These are phyloP conservation scores for Chiroxiphia lanceolata DNA, from an alignment of 2,797 vertebrate genomes.

Conservation along the genomic window DNA sequence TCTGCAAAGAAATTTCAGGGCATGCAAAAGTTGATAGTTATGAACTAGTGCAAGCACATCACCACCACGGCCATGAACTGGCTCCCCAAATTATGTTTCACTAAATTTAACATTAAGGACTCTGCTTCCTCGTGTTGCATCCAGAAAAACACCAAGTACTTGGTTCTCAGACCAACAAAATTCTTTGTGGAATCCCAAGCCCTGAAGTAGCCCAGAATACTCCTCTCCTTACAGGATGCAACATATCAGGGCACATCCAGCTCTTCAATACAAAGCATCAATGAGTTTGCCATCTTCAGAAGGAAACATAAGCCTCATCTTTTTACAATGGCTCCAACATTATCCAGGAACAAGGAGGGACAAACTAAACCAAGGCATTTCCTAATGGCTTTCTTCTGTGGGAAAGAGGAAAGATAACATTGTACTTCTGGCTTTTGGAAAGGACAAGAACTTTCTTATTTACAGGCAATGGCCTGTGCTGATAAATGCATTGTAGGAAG, in stretches of 20 bases:
- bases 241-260: neutral
- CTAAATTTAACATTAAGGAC: neutral
- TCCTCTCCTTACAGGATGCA: neutral
- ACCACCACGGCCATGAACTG: neutral
- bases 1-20: neutral
- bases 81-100: neutral
- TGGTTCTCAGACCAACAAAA: neutral
- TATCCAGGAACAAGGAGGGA: conserved; percentile 52
- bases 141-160: neutral
- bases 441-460: conserved; percentile 7
- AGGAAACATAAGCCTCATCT: conserved; percentile 6
- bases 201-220: neutral
- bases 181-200: neutral
- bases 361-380: conserved; percentile 50
- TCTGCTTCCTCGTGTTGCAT: neutral
- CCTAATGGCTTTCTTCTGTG: conserved; percentile 15
- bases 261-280: conserved; percentile 1
- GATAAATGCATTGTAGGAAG: conserved; percentile 49
- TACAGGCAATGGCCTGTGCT: conserved; percentile 4
- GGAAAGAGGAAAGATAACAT: conserved; percentile 64
- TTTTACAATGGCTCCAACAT: conserved; percentile 38
- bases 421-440: conserved; percentile 16
- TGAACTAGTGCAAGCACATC: neutral
- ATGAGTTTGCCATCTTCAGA: conserved; percentile 1
- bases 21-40: neutral